These are phyloP conservation scores for Entomobrya multifasciata DNA, from an alignment of 2,888 invertebrate genomes.

Conservation along the genomic window DNA sequence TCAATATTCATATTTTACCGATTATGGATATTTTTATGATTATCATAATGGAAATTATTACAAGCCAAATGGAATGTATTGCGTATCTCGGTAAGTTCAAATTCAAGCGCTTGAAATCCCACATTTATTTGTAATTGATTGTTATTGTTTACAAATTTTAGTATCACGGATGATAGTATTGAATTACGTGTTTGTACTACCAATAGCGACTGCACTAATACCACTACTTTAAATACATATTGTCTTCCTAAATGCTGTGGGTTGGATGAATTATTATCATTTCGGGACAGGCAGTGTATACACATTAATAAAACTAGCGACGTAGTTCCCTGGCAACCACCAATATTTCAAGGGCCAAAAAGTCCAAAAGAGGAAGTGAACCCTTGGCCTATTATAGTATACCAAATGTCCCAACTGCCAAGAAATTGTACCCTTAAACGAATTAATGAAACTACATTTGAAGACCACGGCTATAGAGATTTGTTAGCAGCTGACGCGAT, in stretches of 20 bases:
- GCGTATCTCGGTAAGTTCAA: background rate
- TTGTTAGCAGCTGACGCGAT: background rate
- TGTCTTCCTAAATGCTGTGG: conserved; percentile 11
- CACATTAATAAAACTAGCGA: background rate
- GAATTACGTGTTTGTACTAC: background rate
- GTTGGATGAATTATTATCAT: background rate
- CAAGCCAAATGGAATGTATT: background rate
- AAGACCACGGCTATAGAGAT: background rate
- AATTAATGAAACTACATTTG: background rate
- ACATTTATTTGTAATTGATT: background rate
- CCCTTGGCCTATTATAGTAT: background rate
- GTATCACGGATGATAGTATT: background rate
- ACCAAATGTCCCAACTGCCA: background rate
- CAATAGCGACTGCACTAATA: background rate
- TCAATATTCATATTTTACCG: background rate
- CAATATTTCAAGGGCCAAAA: background rate
- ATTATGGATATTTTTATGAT: background rate
- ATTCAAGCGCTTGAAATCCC: background rate
- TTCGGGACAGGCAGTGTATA: background rate
- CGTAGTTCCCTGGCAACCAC: background rate
- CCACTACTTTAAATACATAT: background rate
- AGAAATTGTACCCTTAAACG: background rate
- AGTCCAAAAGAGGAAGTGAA: background rate
- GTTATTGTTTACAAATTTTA: background rate
- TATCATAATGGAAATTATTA: background rate